These are phyloP conservation scores for Furcula furcula DNA, from an alignment of 2,888 invertebrate genomes.

Conservation along the genomic window DNA sequence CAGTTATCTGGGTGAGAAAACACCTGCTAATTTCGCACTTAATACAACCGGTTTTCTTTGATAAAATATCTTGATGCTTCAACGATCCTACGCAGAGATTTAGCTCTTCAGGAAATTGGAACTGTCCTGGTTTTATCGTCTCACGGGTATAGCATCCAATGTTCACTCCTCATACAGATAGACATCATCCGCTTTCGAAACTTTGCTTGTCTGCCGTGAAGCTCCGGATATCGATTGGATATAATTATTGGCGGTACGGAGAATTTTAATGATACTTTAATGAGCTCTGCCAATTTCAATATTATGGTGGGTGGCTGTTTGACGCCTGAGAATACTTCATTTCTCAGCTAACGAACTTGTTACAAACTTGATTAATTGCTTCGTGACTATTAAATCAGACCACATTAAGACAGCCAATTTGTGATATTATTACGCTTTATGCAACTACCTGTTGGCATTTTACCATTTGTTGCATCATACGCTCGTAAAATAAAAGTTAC, in stretches of 20 bases:
- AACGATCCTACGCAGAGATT: conserved; percentile 29
- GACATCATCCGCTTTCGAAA: conserved; percentile 33
- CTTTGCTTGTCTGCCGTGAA: conserved; percentile 17
- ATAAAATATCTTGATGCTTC: conserved; percentile 25
- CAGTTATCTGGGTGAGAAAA: conserved; percentile 24
- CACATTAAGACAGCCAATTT: conserved; percentile 6
- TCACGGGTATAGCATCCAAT: conserved; percentile 11
- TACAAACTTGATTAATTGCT: conserved; percentile 14
- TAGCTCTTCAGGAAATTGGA: conserved; percentile 27
- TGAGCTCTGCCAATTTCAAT: conserved; percentile 8
- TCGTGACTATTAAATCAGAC: conserved; percentile 12
- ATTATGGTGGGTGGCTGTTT: conserved; percentile 6
- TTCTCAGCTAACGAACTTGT: conserved; percentile 9
- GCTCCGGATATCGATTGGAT: conserved; percentile 34
- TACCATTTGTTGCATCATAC: background rate
- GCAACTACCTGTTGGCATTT: background rate
- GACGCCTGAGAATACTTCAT: conserved; percentile 6
- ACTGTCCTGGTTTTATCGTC: conserved; percentile 3
- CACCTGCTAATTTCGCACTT: conserved; percentile 18
- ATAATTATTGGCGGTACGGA: conserved; percentile 16
- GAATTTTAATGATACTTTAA: conserved; percentile 8
- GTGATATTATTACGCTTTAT: conserved; percentile 4
- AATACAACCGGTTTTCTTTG: conserved; percentile 18
- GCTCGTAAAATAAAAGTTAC: background rate
- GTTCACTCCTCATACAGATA: conserved; percentile 9